Conservation (phyloP, 2,113 vertebrate species). For the Tichodroma muraria region DNA sequence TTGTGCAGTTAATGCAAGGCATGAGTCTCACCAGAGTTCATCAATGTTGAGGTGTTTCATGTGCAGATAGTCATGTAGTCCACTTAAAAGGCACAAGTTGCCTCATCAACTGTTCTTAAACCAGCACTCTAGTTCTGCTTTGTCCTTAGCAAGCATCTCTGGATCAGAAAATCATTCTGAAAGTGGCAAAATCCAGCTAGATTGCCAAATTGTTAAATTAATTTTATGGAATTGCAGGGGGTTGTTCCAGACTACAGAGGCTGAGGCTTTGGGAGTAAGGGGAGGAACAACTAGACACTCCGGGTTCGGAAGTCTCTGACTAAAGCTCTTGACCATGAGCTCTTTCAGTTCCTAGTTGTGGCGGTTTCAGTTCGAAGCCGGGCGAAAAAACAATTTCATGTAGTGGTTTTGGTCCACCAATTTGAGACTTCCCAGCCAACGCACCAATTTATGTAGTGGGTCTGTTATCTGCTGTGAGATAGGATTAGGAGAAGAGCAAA, state of each 20-base stretch:
- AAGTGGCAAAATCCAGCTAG: not conserved
- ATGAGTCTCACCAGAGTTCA: not conserved
- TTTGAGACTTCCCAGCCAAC: no score
- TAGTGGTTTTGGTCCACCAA: no score
- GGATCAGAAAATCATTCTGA: not conserved
- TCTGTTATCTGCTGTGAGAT: no score
- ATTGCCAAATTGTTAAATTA: not conserved
- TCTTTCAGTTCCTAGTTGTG: not conserved
- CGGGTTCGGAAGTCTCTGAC: not conserved
- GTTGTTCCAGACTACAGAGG: not conserved
- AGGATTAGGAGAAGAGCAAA: no score
- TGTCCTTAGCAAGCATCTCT: not conserved
- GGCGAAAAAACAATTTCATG: no score
- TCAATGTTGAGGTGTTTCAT: not conserved
- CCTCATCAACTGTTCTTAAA: not conserved
- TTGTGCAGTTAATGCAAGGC: not conserved
- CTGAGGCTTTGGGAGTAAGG: not conserved
- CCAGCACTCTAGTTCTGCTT: not conserved
- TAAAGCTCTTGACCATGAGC: not conserved
- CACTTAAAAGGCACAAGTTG: not conserved
- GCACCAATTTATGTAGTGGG: no score
- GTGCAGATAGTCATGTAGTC: no score
- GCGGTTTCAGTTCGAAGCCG: no score
- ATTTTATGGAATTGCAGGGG: not conserved
- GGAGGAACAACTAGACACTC: not conserved